Conservation (phyloP, 1,140 invertebrate species). For the Brachionus rotundiformis region DNA sequence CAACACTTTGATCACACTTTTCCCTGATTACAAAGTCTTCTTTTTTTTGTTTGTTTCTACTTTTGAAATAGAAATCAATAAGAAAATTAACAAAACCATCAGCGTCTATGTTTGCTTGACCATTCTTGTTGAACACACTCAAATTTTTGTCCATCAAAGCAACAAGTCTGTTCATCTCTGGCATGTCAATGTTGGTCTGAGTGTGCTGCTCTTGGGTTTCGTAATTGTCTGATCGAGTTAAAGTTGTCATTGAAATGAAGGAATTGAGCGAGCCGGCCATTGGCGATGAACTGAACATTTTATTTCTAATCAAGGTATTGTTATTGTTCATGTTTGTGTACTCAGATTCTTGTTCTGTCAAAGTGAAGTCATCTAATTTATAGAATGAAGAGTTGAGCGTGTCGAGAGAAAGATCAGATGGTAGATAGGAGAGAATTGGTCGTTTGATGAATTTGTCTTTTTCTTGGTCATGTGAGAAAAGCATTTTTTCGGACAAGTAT, state of each 20-base stretch:
- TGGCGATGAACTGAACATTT: conserved; percentile 11
- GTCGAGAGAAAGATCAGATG: neutral
- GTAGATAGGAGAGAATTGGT: neutral
- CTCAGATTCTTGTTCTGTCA: conserved; percentile 6
- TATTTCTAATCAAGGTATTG: neutral
- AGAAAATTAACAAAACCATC: conserved; percentile 34
- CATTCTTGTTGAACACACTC: neutral
- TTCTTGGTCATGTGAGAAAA: neutral
- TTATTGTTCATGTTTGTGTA: conserved; percentile 12
- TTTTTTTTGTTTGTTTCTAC: neutral
- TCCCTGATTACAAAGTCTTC: neutral
- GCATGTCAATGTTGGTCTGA: conserved; percentile 23
- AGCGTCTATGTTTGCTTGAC: neutral
- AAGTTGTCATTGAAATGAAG: neutral
- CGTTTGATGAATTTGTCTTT: neutral
- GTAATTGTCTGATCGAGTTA: neutral
- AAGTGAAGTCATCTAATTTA: conserved; percentile 15
- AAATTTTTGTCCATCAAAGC: conserved; percentile 12
- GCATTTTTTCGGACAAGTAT: neutral
- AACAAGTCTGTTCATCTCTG: neutral
- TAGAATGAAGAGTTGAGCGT: conserved; percentile 12
- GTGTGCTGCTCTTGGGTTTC: neutral
- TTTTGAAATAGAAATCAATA: conserved; percentile 21
- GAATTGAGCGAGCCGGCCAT: neutral
- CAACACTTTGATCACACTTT: neutral